Percentiles rank a stretch among this genome's conserved stretches.
Conservation (phyloP, 1,140 invertebrate species). For the Penaeus vannamei region DNA sequence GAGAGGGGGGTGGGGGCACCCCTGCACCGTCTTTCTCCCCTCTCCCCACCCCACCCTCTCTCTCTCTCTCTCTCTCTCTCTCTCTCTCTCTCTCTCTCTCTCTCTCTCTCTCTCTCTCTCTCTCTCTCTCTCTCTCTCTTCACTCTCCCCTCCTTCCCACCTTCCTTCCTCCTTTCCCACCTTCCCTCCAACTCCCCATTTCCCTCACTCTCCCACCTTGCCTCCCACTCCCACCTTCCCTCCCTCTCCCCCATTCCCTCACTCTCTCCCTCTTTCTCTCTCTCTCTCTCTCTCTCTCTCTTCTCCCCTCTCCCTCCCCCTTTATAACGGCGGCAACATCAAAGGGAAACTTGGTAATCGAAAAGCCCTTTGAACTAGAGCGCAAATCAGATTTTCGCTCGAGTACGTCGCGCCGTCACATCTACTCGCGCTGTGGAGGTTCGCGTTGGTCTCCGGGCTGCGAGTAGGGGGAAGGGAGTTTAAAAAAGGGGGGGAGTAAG, state of each 20-base stretch:
- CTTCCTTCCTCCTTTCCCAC: slow-evolving; percentile 43
- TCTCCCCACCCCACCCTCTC: neutral
- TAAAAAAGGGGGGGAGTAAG: too few relatives aligned
- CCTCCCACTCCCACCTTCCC: too few relatives aligned
- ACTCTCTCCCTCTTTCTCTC: slow-evolving; percentile 7
- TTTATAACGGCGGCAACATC: slow-evolving; percentile 64
- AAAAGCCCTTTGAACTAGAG: slow-evolving; percentile 67
- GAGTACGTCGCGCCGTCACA: slow-evolving; percentile 62
- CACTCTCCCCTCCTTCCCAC: neutral
- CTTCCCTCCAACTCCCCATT: too few relatives aligned
- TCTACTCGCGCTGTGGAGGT: slow-evolving; percentile 51
- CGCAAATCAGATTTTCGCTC: slow-evolving; percentile 67
- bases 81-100: neutral
- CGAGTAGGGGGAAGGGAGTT: too few relatives aligned
- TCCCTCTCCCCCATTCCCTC: neutral
- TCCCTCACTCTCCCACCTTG: too few relatives aligned
- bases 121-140: slow-evolving; percentile 24
- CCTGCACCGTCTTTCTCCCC: neutral
- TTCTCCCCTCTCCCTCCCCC: slow-evolving; percentile 42
- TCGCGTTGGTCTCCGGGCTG: slow-evolving; percentile 7
- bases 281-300: neutral
- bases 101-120: neutral
- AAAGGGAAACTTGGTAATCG: slow-evolving; percentile 67
- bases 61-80: neutral
- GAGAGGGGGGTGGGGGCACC: neutral